Evolutionary conservation across 2,113 vertebrate species (phyloP).

Genomic region (Petrocephalus microphthalmus): DNA sequence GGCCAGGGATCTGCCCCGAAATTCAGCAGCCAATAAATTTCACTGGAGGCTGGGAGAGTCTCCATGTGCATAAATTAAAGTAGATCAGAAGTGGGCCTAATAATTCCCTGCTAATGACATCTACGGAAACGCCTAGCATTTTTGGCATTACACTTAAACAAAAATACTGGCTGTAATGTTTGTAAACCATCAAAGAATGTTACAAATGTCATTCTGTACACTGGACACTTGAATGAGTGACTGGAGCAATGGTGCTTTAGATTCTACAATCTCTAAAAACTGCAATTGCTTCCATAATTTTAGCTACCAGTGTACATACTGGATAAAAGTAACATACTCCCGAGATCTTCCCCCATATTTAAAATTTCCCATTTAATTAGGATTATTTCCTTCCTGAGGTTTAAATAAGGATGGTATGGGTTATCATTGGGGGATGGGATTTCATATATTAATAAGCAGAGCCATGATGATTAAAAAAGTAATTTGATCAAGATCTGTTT

Average conservation of each 20-base stretch:
- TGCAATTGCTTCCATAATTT: too few species aligned
- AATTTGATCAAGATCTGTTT: constrained; percentile 1
- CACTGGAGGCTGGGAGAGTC: background rate
- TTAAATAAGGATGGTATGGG: background rate
- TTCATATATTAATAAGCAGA: background rate
- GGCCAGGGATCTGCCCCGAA: background rate
- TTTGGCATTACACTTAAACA: too few species aligned
- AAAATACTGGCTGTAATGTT: too few species aligned
- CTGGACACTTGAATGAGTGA: too few species aligned
- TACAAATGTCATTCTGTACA: too few species aligned
- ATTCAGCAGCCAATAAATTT: background rate
- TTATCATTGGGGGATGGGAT: background rate
- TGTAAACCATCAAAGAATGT: too few species aligned
- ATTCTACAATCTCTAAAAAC: too few species aligned
- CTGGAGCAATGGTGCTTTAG: too few species aligned
- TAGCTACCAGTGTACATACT: background rate
- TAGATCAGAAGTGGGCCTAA: background rate
- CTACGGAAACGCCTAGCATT: too few species aligned
- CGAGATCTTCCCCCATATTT: background rate
- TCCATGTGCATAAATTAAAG: background rate
- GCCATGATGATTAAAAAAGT: background rate
- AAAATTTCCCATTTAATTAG: background rate
- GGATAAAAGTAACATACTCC: background rate
- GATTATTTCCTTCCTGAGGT: background rate
- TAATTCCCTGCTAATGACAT: background rate